A percentile compares a stretch with the other conserved stretches of the same genome.
Evolutionary conservation across 92 coral and sea anemone genomes (phyloP).

Genomic region (Porites divaricata): DNA sequence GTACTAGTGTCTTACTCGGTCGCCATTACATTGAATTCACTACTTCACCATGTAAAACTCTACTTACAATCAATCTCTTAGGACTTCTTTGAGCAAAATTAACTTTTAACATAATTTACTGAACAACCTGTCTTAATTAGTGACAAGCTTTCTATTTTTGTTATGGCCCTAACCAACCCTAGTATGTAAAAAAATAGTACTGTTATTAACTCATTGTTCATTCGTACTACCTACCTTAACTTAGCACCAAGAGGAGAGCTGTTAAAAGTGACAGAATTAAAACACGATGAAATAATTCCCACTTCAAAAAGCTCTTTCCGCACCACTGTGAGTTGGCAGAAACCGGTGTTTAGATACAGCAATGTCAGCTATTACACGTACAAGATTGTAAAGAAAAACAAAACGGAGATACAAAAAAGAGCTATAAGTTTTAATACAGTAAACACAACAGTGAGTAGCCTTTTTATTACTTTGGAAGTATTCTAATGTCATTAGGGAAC

Average conservation of each 20-base stretch:
- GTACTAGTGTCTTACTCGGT: too few species aligned
- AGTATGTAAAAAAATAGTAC: too few species aligned
- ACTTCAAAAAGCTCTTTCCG: conserved; percentile 14
- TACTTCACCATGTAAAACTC: too few species aligned
- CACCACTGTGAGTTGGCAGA: conserved; percentile 24
- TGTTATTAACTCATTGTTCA: too few species aligned
- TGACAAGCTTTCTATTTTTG: too few species aligned
- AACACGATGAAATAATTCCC: conserved; percentile 2
- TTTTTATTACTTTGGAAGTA: neutral
- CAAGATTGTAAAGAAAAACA: neutral
- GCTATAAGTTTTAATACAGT: conserved; percentile 10
- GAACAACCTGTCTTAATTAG: too few species aligned
- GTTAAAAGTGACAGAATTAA: conserved; percentile 24
- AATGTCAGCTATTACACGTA: conserved; percentile 22
- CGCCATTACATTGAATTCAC: too few species aligned
- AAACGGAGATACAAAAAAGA: neutral
- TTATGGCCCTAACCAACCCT: too few species aligned
- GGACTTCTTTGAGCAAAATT: too few species aligned
- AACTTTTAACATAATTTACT: too few species aligned
- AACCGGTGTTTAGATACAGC: conserved; percentile 54
- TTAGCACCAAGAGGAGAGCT: conserved; percentile 31
- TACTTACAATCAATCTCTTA: too few species aligned
- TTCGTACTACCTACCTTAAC: neutral
- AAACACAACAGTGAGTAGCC: conserved; percentile 20
- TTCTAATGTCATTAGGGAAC: too few species aligned